Evolutionary conservation across 2,113 vertebrate species (phyloP).

Genomic region (Dolichallabes microphthalmus): DNA sequence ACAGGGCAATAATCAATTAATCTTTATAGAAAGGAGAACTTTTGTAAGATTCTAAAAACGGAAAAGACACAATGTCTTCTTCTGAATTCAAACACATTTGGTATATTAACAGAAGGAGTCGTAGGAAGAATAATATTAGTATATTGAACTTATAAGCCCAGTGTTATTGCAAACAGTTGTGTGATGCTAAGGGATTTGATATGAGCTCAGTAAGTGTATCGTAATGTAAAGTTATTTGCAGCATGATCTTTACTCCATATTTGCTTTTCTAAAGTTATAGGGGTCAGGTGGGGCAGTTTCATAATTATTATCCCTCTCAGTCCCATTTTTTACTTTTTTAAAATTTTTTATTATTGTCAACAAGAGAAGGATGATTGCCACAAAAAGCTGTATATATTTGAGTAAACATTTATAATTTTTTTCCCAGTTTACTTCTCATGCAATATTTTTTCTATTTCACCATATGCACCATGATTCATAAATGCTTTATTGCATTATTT

Average conservation of each 20-base stretch:
- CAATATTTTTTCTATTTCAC: background rate
- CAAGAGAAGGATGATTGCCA: background rate
- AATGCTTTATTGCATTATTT: background rate
- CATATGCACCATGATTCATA: background rate
- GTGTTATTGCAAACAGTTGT: background rate
- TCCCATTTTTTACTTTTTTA: background rate
- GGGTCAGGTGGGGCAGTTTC: background rate
- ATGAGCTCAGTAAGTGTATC: constrained; percentile 1
- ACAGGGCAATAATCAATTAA: background rate
- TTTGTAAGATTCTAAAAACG: background rate
- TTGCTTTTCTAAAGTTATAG: background rate
- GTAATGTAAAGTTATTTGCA: background rate
- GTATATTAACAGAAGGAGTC: background rate
- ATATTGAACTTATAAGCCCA: constrained; percentile 19
- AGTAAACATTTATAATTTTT: background rate
- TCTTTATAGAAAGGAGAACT: background rate
- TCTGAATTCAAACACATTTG: background rate
- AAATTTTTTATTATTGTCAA: background rate
- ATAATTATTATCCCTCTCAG: background rate
- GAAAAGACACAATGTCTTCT: background rate
- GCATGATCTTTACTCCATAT: background rate
- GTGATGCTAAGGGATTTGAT: background rate
- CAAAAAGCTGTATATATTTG: background rate
- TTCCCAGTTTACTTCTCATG: background rate
- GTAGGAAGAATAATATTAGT: background rate